Conservation (phyloP, 2,797 vertebrate genomes). For the Dipus sagitta region DNA sequence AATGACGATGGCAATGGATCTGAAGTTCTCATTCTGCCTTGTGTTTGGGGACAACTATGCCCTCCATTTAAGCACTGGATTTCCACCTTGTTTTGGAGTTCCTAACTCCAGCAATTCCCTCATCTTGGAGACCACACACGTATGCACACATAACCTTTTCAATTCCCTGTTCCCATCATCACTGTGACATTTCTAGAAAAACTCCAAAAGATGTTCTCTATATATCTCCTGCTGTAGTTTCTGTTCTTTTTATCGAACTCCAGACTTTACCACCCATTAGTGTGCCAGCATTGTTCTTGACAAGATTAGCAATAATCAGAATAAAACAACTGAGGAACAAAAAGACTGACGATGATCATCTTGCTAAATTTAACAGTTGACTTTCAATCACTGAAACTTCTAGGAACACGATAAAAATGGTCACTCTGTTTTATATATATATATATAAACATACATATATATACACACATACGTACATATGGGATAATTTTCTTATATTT, state of each 20-base stretch:
- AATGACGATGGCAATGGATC: not conserved
- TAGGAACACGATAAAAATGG: not conserved
- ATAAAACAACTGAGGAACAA: not conserved
- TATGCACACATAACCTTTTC: not conserved
- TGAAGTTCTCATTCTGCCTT: not conserved
- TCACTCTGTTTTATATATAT: not conserved
- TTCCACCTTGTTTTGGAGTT: not conserved
- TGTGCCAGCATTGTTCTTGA: not conserved
- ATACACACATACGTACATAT: no score
- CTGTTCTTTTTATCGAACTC: not conserved
- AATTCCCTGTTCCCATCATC: not conserved
- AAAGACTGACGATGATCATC: not conserved
- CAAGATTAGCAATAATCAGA: not conserved
- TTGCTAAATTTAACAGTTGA: slow-evolving; percentile 6
- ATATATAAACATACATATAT: no score
- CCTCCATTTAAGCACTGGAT: not conserved
- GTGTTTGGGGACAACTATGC: not conserved
- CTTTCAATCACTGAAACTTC: not conserved
- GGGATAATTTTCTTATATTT: no score
- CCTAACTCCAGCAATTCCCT: not conserved
- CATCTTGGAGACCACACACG: no score
- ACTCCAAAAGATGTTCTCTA: not conserved
- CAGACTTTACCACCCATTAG: not conserved
- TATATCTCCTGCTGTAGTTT: not conserved
- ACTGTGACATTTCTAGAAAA: not conserved